Evolutionary conservation across 2,113 vertebrate genomes (phyloP).

Genomic region (Apeltes quadracus): DNA sequence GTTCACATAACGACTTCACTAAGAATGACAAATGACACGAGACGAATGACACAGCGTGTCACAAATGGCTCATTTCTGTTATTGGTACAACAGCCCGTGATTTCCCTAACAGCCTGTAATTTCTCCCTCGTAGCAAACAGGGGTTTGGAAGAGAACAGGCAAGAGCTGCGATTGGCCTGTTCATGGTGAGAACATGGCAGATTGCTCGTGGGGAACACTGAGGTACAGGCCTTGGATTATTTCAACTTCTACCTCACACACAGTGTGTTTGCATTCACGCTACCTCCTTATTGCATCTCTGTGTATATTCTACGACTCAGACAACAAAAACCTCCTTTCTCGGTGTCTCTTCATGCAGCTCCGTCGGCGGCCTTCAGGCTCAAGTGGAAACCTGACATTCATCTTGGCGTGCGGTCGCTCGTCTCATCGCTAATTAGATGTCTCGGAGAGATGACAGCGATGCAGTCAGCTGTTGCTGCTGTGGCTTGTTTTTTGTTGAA

Average conservation of each 20-base stretch:
- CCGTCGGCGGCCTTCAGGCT: constrained; percentile 17
- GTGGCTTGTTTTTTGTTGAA: constrained; percentile 37
- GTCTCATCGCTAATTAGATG: constrained; percentile 59
- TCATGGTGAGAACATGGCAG: constrained; percentile 10
- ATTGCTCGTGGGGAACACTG: constrained; percentile 43
- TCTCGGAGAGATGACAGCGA: constrained; percentile 47
- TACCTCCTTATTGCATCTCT: not conserved
- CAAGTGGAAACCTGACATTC: constrained; percentile 46
- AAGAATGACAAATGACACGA: constrained; percentile 51
- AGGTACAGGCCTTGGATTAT: constrained; percentile 55
- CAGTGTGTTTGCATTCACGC: constrained; percentile 14
- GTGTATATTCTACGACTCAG: not conserved
- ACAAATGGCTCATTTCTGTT: constrained; percentile 55
- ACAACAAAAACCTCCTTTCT: not conserved
- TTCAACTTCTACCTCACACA: constrained; percentile 18
- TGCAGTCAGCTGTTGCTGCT: constrained; percentile 36
- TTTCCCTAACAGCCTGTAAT: constrained; percentile 60
- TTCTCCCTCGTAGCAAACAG: constrained; percentile 35
- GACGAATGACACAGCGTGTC: constrained; percentile 58
- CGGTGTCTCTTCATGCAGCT: constrained; percentile 1
- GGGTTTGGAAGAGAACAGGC: constrained; percentile 24
- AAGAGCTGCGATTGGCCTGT: constrained; percentile 42
- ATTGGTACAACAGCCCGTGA: constrained; percentile 59
- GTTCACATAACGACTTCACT: constrained; percentile 25
- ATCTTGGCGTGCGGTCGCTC: constrained; percentile 34